These are phyloP conservation scores for Nephrotoma appendiculata DNA, from an alignment of 2,888 invertebrate species.

Conservation along the genomic window DNA sequence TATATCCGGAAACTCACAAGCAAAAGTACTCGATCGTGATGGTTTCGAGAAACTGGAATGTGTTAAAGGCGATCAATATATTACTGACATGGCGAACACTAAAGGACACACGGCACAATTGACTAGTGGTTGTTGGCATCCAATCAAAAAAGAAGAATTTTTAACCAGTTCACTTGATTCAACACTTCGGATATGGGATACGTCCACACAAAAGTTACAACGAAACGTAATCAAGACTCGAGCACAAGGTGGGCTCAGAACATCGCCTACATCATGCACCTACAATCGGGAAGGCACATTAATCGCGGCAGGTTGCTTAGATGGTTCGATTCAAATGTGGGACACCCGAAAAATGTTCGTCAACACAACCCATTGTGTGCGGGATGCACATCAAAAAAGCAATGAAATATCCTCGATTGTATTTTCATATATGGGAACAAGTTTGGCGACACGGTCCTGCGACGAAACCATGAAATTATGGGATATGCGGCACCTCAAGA, in stretches of 20 bases:
- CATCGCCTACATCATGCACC: constrained; percentile 68
- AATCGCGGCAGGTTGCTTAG: constrained; percentile 82
- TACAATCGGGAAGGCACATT: constrained; percentile 76
- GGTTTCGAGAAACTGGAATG: constrained; percentile 89
- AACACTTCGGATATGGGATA: constrained; percentile 83
- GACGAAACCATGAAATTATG: constrained; percentile 93
- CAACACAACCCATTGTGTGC: constrained; percentile 61
- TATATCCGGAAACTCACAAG: constrained; percentile 81
- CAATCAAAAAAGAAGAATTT: constrained; percentile 79
- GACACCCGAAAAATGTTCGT: constrained; percentile 85
- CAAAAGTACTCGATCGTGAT: constrained; percentile 87
- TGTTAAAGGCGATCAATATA: constrained; percentile 90
- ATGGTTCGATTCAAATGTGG: constrained; percentile 96
- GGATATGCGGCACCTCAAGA: constrained; percentile 76
- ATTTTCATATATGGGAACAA: constrained; percentile 75
- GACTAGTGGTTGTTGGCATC: constrained; percentile 89
- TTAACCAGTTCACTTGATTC: constrained; percentile 89
- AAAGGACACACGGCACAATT: constrained; percentile 90
- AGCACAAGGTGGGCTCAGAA: constrained; percentile 72
- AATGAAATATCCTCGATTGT: constrained; percentile 69
- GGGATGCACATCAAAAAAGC: constrained; percentile 67
- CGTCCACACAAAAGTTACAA: constrained; percentile 65
- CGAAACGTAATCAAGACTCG: constrained; percentile 74
- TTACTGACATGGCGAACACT: constrained; percentile 83
- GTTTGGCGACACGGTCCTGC: constrained; percentile 66